Evolutionary conservation across 1,140 invertebrate species (phyloP).

Genomic region (Platorchestia sp.): DNA sequence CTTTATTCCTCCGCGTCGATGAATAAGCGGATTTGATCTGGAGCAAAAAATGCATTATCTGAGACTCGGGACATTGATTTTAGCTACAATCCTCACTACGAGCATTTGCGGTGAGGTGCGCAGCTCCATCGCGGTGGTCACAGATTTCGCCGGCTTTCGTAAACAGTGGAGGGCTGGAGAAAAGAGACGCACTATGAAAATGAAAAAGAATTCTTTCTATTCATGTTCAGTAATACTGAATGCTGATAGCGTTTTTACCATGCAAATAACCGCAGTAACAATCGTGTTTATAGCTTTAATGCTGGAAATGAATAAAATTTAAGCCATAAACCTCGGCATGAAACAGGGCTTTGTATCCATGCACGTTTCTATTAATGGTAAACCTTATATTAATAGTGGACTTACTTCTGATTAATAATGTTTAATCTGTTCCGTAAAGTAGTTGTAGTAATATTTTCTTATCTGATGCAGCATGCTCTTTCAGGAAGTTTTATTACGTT

Average conservation of each 20-base stretch:
- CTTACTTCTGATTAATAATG: too few relatives aligned
- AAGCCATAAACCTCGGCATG: neutral
- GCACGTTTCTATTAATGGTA: neutral
- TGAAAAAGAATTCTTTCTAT: neutral
- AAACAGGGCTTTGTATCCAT: neutral
- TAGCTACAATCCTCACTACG: neutral
- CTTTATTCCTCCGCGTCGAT: neutral
- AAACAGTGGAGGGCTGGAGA: neutral
- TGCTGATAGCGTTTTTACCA: neutral
- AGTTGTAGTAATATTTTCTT: neutral
- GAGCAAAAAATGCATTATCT: neutral
- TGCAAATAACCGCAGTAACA: neutral
- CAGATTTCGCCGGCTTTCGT: neutral
- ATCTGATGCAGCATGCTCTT: neutral
- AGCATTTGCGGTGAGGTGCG: neutral
- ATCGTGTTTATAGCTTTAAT: neutral
- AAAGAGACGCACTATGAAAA: neutral
- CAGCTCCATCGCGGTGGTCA: neutral
- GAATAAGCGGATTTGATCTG: neutral
- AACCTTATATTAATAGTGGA: too few relatives aligned
- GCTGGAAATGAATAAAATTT: neutral
- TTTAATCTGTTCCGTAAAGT: neutral
- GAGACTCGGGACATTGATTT: neutral
- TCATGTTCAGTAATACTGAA: neutral
- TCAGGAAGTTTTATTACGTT: neutral